Evolutionary conservation across 2,797 vertebrate species (phyloP).

Genomic region (Molossus alvarezi): DNA sequence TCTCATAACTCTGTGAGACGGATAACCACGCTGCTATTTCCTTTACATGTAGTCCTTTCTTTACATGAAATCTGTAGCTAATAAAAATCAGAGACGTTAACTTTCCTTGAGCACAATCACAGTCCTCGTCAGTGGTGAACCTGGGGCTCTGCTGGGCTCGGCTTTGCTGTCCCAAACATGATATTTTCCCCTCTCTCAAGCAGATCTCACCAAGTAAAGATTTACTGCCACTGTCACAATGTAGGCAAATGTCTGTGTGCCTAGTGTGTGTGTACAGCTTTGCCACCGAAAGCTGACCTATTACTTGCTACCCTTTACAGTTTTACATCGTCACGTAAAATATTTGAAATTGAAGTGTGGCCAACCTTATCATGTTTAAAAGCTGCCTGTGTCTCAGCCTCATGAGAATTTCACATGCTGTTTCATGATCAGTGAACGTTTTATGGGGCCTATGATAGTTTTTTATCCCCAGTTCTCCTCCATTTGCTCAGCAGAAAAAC

Average conservation of each 20-base stretch:
- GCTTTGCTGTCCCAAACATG: background rate
- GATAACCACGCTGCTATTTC: background rate
- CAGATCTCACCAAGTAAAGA: background rate
- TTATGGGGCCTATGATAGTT: background rate
- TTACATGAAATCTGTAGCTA: background rate
- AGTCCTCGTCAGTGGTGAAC: background rate
- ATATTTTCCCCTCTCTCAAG: background rate
- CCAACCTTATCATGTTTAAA: background rate
- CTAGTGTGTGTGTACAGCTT: background rate
- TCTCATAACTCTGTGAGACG: background rate
- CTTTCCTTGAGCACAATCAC: background rate
- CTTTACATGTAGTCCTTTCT: background rate
- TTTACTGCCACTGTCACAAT: background rate
- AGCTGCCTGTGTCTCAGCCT: background rate
- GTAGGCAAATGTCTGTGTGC: background rate
- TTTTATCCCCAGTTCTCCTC: background rate
- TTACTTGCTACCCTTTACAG: background rate
- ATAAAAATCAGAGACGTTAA: background rate
- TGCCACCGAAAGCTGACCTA: background rate
- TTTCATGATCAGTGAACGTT: background rate
- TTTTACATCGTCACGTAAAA: background rate
- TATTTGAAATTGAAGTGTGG: background rate
- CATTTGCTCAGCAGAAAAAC: background rate
- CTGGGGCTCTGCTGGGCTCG: background rate
- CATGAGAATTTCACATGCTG: background rate